A percentile compares a stretch with the other conserved stretches of the same genome.
Evolutionary conservation across 2,888 invertebrate genomes (phyloP).

Genomic region (Netelia melanura): DNA sequence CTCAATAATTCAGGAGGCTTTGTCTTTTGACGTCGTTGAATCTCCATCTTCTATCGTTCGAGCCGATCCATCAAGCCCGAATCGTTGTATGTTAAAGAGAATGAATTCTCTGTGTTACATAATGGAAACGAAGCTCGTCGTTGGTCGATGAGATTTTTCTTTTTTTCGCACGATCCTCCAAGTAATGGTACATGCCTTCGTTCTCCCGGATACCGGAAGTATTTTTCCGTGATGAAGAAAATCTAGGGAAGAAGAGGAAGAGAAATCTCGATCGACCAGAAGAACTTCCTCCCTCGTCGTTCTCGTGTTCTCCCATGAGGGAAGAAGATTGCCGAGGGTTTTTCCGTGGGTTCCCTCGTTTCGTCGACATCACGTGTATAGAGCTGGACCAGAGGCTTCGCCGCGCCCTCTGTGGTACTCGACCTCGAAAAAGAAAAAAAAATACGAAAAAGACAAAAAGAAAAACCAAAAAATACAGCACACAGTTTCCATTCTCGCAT

Average conservation of each 20-base stretch:
- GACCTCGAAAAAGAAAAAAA: conserved; percentile 61
- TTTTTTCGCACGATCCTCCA: not conserved
- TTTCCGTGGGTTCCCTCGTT: conserved; percentile 56
- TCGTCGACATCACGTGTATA: conserved; percentile 57
- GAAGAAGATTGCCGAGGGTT: conserved; percentile 62
- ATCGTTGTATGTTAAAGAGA: too few relatives aligned
- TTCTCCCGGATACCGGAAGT: conserved; percentile 42
- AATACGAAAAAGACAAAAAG: too few relatives aligned
- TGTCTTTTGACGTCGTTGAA: not conserved
- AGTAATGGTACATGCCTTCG: conserved; percentile 16
- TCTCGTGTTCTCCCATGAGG: conserved; percentile 34
- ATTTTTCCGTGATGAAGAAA: conserved; percentile 50
- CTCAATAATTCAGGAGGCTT: not conserved
- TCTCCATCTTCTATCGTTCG: not conserved
- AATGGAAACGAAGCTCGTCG: too few relatives aligned
- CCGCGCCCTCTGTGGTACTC: conserved; percentile 42
- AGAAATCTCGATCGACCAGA: conserved; percentile 57
- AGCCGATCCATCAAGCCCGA: not conserved
- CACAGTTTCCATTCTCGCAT: conserved; percentile 47
- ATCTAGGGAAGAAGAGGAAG: conserved; percentile 42
- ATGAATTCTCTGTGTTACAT: too few relatives aligned
- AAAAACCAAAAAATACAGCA: conserved; percentile 8
- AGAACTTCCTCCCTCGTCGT: conserved; percentile 24
- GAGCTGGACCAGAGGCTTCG: conserved; percentile 44
- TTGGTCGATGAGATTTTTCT: not conserved